Base-by-base conservation (phyloP, 2,113 vertebrate species). In the Archilochus colubris region DNA sequence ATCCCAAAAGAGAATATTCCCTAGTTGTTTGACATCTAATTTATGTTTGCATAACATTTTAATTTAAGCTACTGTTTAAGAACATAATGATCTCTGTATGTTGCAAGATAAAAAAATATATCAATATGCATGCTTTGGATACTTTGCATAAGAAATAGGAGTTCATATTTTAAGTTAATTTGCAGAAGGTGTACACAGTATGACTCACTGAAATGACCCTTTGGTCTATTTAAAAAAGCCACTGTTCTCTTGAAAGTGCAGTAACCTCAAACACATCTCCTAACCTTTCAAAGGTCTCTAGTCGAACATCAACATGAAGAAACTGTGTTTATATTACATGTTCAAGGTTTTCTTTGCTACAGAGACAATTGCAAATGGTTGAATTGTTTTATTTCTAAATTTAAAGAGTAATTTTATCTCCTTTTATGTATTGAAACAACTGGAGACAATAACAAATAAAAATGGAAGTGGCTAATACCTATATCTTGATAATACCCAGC, bases 31-130 rank as follows among this genome's bases (percentile, higher is more conserved):
- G 54, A 86, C 21, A 5, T 28, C 31, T 82, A 85, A 66, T 80
- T 59, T 67, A 2, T 87, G 23, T 95, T 96, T 96, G 54, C n/a
- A 48, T 74, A 75, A 43, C 20, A n/a, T 89, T 96, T 86, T 76
- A 78, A 88, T 81, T 88, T 67, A 92, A 92, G 62, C 64, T 88
- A 67, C 23, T 79, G 21, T 31, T 91, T 79, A 77, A 62, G 4
- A 22, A 50, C n/a, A 36, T 72, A 86, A 93, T 28, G 27, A 86
- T 25, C 4, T 81, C 38, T 89, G 51, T 7, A 50, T 57, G 23
- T 86, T 44, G 4, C 30, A 46, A 85, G 25, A 78, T 55, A 79
- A 88, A 94, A 59, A 88, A 77, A 68, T 17, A 48, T 48, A 21
- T 48, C 8, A 40, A 58, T 3, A 0, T 40, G 2, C 4, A 30